Evolutionary conservation across 2,113 vertebrate genomes (phyloP).

Genomic region (Thomomys bottae): DNA sequence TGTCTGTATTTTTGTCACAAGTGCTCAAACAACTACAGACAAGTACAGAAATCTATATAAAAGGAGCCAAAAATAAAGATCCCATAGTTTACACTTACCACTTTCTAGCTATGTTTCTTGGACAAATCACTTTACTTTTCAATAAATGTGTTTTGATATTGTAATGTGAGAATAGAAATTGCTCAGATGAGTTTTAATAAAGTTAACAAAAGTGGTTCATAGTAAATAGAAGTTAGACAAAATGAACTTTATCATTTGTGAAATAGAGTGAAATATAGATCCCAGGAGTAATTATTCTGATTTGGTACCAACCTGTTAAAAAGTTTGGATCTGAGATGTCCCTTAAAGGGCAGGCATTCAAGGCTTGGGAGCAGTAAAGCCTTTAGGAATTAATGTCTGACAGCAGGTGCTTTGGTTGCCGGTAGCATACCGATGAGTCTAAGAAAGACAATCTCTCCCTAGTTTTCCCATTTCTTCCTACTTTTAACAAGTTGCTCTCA

Average conservation of each 20-base stretch:
- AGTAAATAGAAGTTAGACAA: too few relatives aligned
- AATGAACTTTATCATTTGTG: not conserved
- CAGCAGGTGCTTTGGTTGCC: not conserved
- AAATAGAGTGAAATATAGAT: not conserved
- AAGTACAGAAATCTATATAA: not conserved
- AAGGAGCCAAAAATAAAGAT: not conserved
- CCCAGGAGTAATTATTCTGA: not conserved
- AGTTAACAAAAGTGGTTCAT: not conserved
- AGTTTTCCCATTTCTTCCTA: too few relatives aligned
- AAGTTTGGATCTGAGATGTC: too few relatives aligned
- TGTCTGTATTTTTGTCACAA: not conserved
- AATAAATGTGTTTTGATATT: slow-evolving; percentile 20
- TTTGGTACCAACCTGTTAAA: not conserved
- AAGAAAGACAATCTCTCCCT: too few relatives aligned
- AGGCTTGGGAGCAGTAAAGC: too few relatives aligned
- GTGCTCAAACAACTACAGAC: not conserved
- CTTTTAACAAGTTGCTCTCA: not conserved
- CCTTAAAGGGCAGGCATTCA: too few relatives aligned
- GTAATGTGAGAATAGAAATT: not conserved
- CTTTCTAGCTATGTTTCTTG: not conserved
- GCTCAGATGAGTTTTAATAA: not conserved
- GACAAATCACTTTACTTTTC: not conserved
- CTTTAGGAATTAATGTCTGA: not conserved
- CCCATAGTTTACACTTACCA: too few relatives aligned
- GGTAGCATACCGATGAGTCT: too few relatives aligned